Evolutionary conservation across 1,140 invertebrate species (phyloP), one percentile per base, ranked within the genome.

Genomic region (Drosophila sturtevanti): DNA sequence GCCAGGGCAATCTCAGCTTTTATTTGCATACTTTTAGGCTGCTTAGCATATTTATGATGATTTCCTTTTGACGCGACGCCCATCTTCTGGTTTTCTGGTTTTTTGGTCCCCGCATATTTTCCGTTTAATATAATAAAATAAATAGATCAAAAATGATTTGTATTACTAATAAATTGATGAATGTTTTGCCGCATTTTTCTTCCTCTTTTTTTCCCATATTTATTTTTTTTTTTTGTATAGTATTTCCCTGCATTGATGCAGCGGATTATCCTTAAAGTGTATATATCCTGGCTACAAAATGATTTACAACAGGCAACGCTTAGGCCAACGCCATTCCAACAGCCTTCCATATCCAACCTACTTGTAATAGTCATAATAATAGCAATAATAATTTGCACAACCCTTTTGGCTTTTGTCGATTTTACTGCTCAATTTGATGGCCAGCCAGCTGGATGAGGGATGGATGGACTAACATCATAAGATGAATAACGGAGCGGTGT

Each of bases 341-440:
- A 76, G 72, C 77, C 75, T 82, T 81, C 81, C 74, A 86, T 51
- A 38, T 22, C 24, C 34, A 54, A 44, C 65, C 73, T 68, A 78
- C 72, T 79, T 89, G 75, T 87, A 76, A 76, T 82, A 73, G 72
- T 73, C 76, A 54, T 74, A 79, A 87, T 86, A 87, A 81, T 87
- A 78, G 70, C 75, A 76, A 86, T 86, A 87, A 87, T 87, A 79
- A 87, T 87, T 86, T 86, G 79, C 75, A 81, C 75, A 87, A 77
- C 76, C 82, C 82, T 81, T 86, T 87, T 66, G 76, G 66, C 63
- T 75, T 75, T 55, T 66, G 82, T 78, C 70, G 72, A 75, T 76
- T 87, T 81, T 71, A 86, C 77, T 72, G 81, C 73, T 85, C 81
- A 81, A 85, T 84, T 85, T 84, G 81, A 85, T 73, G 66, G 61